Evolutionary conservation across 2,797 vertebrate genomes (phyloP).

Genomic region (Gephyroberyx darwinii): DNA sequence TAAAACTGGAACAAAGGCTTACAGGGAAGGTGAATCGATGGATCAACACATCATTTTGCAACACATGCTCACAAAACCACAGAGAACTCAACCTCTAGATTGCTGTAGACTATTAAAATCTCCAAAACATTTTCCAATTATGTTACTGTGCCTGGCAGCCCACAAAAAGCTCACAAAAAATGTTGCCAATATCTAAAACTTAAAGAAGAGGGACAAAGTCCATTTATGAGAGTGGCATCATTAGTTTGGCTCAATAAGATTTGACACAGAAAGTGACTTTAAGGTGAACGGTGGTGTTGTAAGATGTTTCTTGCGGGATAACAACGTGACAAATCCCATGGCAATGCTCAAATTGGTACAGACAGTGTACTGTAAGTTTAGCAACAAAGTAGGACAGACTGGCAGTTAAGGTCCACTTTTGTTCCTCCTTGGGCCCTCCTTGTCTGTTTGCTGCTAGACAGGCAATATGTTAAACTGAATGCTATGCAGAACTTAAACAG

Average conservation of each 20-base stretch:
- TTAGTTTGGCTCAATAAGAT: neutral
- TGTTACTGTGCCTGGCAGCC: neutral
- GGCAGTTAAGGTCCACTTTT: conserved; percentile 51
- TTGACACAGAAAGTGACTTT: conserved; percentile 26
- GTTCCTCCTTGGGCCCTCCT: conserved; percentile 43
- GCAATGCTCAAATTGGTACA: conserved; percentile 62
- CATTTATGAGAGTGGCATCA: neutral
- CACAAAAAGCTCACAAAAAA: conserved; percentile 9
- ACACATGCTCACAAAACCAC: no score
- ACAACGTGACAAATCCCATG: conserved; percentile 37
- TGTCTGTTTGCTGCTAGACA: conserved; percentile 49
- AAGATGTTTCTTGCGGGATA: neutral
- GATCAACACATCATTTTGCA: no score
- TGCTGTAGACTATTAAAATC: neutral
- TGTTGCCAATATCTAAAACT: neutral
- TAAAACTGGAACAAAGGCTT: neutral
- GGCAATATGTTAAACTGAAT: conserved; percentile 26
- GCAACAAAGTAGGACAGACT: conserved; percentile 69
- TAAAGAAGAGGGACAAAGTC: neutral
- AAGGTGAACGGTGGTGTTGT: no score
- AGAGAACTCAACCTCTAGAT: no score
- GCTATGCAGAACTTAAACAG: neutral
- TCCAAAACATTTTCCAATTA: neutral
- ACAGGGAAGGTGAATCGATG: neutral
- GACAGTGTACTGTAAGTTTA: conserved; percentile 56